Base-by-base conservation (phyloP, 2,113 vertebrate species). In the Dunckerocampus dactyliophorus region DNA sequence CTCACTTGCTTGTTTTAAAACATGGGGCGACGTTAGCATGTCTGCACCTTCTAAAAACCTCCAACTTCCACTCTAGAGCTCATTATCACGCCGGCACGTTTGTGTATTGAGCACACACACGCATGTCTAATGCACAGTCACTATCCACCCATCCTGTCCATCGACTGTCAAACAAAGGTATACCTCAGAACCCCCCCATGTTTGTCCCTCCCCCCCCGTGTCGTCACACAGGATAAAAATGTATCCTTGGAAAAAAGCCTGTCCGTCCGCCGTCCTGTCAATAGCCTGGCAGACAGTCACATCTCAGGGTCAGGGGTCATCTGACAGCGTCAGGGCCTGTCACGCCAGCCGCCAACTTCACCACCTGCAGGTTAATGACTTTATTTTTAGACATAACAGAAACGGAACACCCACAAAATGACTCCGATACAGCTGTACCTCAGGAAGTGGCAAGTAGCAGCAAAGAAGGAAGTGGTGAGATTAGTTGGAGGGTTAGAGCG, bases 351-450 rank as follows among this genome's bases (percentile, higher is more conserved):
- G 78, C 89, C 84, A 69, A 83, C 87, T 85, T 89, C 84, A 90
- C 89, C 85, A 91, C 91, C 90, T 90, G 92, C 87, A 91, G 93
- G 92, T 93, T 93, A 94, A 94, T 93, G 91, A 91, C 90, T 92
- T 82, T 90, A 88, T 92, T 91, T 93, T 92, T 89, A 86, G 84
- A 79, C 71, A 65, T 65, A 82, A 83, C 71, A 75, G 82, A 80
- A 82, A 86, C 69, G 66, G 76, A 79, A 59, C 16, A 59, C n/a
- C 46, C 2, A 43, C 11, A 81, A 81, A 67, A 75, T 75, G 60
- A 65, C 70, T 85, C 81, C 78, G 82, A 85, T 80, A 75, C 86
- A 85, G 85, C 85, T 85, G 84, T 59, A 79, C 73, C 81, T 74
- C 71, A 74, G 76, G 74, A 81, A 74, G 77, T 72, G 71, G 74